Conservation (phyloP, 2,797 vertebrate species). For the Todus mexicanus region DNA sequence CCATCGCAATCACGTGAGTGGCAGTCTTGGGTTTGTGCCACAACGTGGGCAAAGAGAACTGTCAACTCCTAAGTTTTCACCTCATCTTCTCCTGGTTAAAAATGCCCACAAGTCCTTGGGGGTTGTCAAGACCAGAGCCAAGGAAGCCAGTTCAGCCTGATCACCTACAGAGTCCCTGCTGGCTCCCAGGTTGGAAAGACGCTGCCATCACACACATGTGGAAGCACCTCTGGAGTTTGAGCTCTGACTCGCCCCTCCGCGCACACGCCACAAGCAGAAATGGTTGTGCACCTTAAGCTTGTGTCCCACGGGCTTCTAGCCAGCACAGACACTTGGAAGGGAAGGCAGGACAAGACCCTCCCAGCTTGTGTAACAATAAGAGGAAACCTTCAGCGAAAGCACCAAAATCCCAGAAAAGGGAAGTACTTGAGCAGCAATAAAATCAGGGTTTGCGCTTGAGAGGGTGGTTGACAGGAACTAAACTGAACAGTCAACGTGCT, state of each 20-base stretch:
- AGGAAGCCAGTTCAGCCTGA: neutral
- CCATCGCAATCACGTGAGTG: neutral
- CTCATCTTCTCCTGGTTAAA: neutral
- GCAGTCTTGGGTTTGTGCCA: neutral
- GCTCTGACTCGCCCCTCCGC: neutral
- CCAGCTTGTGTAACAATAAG: neutral
- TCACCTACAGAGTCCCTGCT: neutral
- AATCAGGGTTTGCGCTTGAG: neutral
- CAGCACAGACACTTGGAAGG: neutral
- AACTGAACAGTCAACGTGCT: neutral
- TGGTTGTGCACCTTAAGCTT: neutral
- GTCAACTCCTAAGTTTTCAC: neutral
- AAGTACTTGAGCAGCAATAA: neutral
- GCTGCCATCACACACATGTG: accelerated
- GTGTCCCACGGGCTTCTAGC: neutral
- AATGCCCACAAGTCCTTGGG: neutral
- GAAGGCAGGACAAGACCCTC: neutral
- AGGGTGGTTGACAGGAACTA: neutral
- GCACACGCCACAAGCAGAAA: neutral
- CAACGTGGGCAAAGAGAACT: neutral
- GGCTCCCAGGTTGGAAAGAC: neutral
- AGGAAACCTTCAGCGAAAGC: neutral
- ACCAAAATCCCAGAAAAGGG: neutral
- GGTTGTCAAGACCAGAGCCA: neutral
- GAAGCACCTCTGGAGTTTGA: neutral